A percentile compares a stretch with the other conserved stretches of the same genome.
Conservation (phyloP, 2,113 vertebrate genomes). For the Embiotoca jacksoni region DNA sequence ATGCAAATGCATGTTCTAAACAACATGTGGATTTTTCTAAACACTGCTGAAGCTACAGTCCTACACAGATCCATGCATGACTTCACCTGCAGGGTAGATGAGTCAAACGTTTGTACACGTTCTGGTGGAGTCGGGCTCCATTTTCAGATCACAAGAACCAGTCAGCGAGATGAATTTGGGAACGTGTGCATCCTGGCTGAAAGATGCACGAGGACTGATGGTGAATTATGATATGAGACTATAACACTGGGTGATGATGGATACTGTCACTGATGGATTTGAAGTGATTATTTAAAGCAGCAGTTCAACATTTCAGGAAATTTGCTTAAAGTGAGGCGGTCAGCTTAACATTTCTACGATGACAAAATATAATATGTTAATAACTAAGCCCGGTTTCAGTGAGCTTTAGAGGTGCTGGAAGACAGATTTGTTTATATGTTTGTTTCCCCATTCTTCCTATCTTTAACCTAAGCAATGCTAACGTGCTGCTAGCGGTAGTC, state of each 20-base stretch:
- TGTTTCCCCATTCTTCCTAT: too few relatives aligned
- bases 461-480: too few relatives aligned
- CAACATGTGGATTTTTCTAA: conserved; percentile 13
- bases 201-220: conserved; percentile 25
- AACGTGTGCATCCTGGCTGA: conserved; percentile 3
- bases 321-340: neutral
- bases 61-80: conserved; percentile 11
- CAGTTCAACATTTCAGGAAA: conserved; percentile 14
- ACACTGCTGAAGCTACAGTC: conserved; percentile 32
- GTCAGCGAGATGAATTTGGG: neutral
- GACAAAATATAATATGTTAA: conserved; percentile 2
- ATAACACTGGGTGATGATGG: neutral
- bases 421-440: neutral
- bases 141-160: conserved; percentile 21
- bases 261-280: neutral
- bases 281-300: conserved; percentile 27
- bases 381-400: neutral
- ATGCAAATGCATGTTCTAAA: conserved; percentile 9
- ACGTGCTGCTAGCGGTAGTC: too few relatives aligned
- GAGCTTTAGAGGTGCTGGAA: neutral
- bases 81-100: conserved; percentile 45
- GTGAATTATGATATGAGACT: neutral
- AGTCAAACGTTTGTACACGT: conserved; percentile 27
- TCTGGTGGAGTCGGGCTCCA: neutral
- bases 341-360: neutral